Evolutionary conservation across 2,113 vertebrate genomes (phyloP), one percentile per base, ranked within the genome.

Genomic region (Trachemys scripta): DNA sequence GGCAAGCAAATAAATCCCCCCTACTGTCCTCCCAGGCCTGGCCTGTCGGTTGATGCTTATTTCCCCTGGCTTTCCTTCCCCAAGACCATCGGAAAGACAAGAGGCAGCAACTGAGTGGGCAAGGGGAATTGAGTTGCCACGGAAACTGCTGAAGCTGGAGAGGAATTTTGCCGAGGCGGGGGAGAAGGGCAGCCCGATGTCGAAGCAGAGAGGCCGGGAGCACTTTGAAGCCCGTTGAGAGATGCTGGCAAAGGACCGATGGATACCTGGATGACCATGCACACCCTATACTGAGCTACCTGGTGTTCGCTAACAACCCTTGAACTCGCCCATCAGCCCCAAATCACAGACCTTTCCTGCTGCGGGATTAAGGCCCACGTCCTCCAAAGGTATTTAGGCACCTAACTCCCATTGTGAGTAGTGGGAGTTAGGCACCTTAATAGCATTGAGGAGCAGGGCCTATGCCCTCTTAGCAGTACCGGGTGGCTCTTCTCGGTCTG

Each of bases 71-170:
- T 19, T 17, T 16, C 42, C n/a, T 49, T 31, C 45, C 47, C 76
- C 25, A 14, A 17, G 0, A 24, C 42, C 2, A 24, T 25, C 11
- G 42, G 0, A 79, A 89, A 93, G 94, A 94, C 94, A 31, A 47
- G 42, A 87, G 17, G 75, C 42, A 79, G 47, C 53, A 25, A 57
- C 75, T 4, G 27, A 87, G 53, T 57, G 38, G 75, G 75, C 29
- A 87, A 45, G 29, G 84, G 54, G 38, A 59, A 35, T 5, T 3
- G 53, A 31, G 97, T 97, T 97, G 95, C 93, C 96, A 97, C 2
- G 94, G 97, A 97, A 98, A 97, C 95, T 7, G 3, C 47, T 25
- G 88, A 96, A 56, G 20, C 38, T 78, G 16, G 45, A 97, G 72
- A 22, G 5, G 12, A 54, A 90, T 49, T 94, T 81, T 65, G 79